Evolutionary conservation across 2,797 vertebrate genomes (phyloP), one percentile per base, ranked within the genome.

Genomic region (Peromyscus aztecus): DNA sequence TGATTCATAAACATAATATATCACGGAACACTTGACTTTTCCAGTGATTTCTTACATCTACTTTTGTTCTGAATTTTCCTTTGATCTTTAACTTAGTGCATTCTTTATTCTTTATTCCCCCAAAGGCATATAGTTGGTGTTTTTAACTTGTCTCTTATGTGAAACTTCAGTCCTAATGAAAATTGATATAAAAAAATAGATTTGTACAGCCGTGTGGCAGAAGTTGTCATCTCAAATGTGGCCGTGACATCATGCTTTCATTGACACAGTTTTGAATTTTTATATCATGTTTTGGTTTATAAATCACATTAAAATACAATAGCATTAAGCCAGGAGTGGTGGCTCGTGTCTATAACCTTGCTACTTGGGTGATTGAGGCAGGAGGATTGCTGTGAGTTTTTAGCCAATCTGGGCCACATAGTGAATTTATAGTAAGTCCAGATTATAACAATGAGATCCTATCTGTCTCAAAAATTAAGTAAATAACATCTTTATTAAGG

Each of bases 1-100:
- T 83, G 88, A 63, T 55, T 94, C 94, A 91, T 85, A 61, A 97
- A 65, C 93, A n/a, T 4, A 93, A 37, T 94, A 37, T 67, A 7
- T 85, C 55, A 61, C 23, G 82, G 71, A 67, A 46, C 27, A 59
- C 52, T 63, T 80, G 63, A 71, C 43, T 91, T 86, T 73, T 65
- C 49, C 61, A 88, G 0, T 82, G 29, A 12, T 89, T 94, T 94
- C 61, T 91, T 37, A 43, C 19, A 85, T 93, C 19, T 43, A 21
- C 12, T 75, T 96, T 90, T 89, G 19, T 90, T 89, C 80, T 90
- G 34, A 83, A 94, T 57, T 92, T 90, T 77, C 37, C 37, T 83
- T 87, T 95, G 12, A 83, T 69, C 49, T 87, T 89, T 91, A 87
- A 16, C 73, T 96, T 94, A 52, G 69, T 83, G 27, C 4, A 3